Evolutionary conservation across 2,797 vertebrate genomes (phyloP).

Genomic region (Craterocephalus amniculus): DNA sequence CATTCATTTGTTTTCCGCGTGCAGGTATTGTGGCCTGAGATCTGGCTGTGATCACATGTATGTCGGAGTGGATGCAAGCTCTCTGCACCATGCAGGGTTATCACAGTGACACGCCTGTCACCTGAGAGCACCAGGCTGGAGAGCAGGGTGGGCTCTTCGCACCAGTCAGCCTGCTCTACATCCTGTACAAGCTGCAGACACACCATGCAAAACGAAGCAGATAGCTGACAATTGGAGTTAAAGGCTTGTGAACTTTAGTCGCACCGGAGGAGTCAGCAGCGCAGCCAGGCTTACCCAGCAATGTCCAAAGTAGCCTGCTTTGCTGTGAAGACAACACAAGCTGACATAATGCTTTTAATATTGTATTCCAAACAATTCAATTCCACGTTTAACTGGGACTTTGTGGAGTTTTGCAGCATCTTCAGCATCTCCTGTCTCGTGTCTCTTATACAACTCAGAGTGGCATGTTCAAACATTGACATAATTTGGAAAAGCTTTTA

Average conservation of each 20-base stretch:
- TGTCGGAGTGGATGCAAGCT: constrained; percentile 55
- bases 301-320: constrained; percentile 51
- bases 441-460: constrained; percentile 29
- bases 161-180: constrained; percentile 67
- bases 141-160: constrained; percentile 58
- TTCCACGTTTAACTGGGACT: constrained; percentile 41
- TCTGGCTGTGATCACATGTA: constrained; percentile 52
- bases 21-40: constrained; percentile 36
- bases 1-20: constrained; percentile 44
- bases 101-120: constrained; percentile 79
- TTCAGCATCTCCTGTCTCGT: constrained; percentile 19
- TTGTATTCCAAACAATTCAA: constrained; percentile 56
- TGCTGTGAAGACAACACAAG: constrained; percentile 47
- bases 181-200: constrained; percentile 59
- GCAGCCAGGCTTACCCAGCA: constrained; percentile 48
- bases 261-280: constrained; percentile 57
- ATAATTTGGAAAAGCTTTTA: constrained; percentile 54
- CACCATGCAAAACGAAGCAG: constrained; percentile 75
- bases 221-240: constrained; percentile 82
- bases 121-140: constrained; percentile 60
- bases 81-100: constrained; percentile 64
- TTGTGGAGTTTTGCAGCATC: constrained; percentile 40
- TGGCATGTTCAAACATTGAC: constrained; percentile 53
- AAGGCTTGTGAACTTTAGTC: constrained; percentile 68
- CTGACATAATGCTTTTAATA: constrained; percentile 57